phyloP scores from a whole-genome alignment of 2,113 vertebrate genomes.

The Ornithorhynchus anatinus region DNA sequence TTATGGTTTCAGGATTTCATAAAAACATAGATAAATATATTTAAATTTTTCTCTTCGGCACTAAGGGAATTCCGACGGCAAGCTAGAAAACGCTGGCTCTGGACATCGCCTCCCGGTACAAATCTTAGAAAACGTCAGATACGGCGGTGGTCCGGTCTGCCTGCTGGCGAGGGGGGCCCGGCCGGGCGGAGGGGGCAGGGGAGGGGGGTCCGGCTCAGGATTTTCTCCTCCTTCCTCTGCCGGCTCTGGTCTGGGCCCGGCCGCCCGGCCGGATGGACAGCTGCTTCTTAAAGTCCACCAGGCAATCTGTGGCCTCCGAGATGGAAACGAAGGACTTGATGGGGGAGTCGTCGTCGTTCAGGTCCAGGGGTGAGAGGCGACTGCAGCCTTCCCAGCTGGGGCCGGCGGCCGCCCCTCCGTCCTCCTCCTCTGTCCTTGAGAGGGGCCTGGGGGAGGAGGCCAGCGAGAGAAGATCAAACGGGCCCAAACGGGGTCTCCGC shows the following conservation, averaged over 20 bases:
- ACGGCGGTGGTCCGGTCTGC: background rate
- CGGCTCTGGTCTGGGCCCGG: constrained; percentile 59
- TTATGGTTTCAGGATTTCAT: constrained; percentile 66
- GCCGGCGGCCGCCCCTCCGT: background rate
- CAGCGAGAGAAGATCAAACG: background rate
- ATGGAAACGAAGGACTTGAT: constrained; percentile 75
- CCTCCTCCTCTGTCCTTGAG: background rate
- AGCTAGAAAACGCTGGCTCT: constrained; percentile 67
- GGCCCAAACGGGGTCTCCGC: too few species aligned
- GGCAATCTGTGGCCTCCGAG: constrained; percentile 75
- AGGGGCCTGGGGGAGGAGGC: constrained; percentile 27
- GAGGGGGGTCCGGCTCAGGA: constrained; percentile 47
- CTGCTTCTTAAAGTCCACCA: constrained; percentile 75
- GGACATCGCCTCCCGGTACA: constrained; percentile 47
- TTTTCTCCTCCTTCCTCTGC: constrained; percentile 66
- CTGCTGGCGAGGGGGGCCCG: background rate
- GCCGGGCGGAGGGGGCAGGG: background rate
- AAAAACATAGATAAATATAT: constrained; percentile 81
- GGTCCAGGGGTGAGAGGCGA: constrained; percentile 2
- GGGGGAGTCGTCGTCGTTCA: constrained; percentile 66
- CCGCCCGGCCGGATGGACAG: constrained; percentile 30
- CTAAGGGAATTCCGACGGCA: constrained; percentile 50
- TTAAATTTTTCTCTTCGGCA: constrained; percentile 70
- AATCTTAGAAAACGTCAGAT: constrained; percentile 67
- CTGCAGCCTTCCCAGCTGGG: constrained; percentile 25